Percentiles rank a stretch among this genome's conserved stretches.
phyloP scores from a whole-genome alignment of 2,113 vertebrate species.

The Nannobrachium achirus region DNA sequence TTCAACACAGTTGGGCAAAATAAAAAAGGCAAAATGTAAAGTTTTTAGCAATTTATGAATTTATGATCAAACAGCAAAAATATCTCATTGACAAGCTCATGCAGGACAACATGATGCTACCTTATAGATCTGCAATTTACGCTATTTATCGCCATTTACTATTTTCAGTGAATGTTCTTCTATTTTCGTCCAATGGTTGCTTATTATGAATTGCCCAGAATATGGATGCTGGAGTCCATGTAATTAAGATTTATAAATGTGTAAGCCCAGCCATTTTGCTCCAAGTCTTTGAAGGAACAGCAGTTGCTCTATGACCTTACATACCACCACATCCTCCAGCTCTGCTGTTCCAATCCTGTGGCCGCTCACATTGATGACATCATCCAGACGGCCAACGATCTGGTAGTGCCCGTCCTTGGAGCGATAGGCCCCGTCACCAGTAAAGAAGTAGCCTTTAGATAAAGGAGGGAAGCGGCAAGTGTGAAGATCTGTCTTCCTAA shows the following conservation, averaged over 20 bases:
- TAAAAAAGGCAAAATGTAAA: too few species aligned
- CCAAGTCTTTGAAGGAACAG: background rate
- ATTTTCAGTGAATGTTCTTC: too few species aligned
- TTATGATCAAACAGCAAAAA: too few species aligned
- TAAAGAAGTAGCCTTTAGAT: slow-evolving; percentile 76
- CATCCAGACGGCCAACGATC: slow-evolving; percentile 82
- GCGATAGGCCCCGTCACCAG: slow-evolving; percentile 78
- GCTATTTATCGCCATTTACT: too few species aligned
- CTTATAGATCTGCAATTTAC: too few species aligned
- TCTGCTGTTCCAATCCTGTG: slow-evolving; percentile 84
- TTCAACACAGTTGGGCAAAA: too few species aligned
- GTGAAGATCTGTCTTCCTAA: background rate
- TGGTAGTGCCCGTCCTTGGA: slow-evolving; percentile 82
- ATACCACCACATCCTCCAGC: slow-evolving; percentile 83
- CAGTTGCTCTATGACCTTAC: slow-evolving; percentile 4
- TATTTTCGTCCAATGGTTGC: too few species aligned
- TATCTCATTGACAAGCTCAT: too few species aligned
- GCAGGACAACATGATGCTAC: too few species aligned
- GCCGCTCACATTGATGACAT: slow-evolving; percentile 83
- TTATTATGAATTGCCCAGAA: too few species aligned
- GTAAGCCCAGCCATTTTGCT: background rate
- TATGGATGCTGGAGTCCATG: too few species aligned
- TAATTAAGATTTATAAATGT: background rate
- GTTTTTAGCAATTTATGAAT: too few species aligned
- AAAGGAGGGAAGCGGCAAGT: background rate